Evolutionary conservation across 2,113 vertebrate species (phyloP), one percentile per base, ranked within the genome.

Genomic region (Lampris megalopsis): DNA sequence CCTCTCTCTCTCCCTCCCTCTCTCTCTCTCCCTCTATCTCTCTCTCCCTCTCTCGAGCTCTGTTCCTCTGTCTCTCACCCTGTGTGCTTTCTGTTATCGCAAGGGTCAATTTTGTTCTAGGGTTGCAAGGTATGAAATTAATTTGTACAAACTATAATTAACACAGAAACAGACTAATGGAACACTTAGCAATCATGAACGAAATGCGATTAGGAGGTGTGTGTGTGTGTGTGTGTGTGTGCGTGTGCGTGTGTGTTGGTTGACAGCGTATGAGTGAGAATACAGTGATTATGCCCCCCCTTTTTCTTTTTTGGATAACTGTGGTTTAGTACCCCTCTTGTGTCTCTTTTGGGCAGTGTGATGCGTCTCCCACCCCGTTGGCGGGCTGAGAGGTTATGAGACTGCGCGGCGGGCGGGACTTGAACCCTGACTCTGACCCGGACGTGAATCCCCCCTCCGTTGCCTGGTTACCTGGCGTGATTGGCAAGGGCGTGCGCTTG

Each of bases 401-500:
- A 81, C 86, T 90, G 79, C 68, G 79, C 64, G 82, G 90, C 71
- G 85, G 87, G 63, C 87, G 77, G 85, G 84, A 90, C 61, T 81
- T 86, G 60, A 74, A 73, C 63, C 68, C 63, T n/a, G 45, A 76
- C 35, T 60, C 70, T 13, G 40, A 68, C 38, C 73, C 47, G 66
- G 53, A 62, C 9, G 37, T 56, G 45, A 67, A 41, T 61, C 65
- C 79, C 86, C 79, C 88, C 63, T 45, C 85, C 1, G 71, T 90
- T 47, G 62, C 85, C 82, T 93, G 92, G 91, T 81, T 92, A 62
- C 88, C 91, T 1, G 88, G 75, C 11, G 77, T 88, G 62, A 85
- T 92, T 53, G 82, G 81, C 42, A 88, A 86, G 59, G 88, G 91
- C 1, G 90, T 93, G 7, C 84, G 92, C 36, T 91, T 94, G 50